Base-by-base conservation (phyloP, 2,888 invertebrate genomes). In the Pilophorus perplexus region DNA sequence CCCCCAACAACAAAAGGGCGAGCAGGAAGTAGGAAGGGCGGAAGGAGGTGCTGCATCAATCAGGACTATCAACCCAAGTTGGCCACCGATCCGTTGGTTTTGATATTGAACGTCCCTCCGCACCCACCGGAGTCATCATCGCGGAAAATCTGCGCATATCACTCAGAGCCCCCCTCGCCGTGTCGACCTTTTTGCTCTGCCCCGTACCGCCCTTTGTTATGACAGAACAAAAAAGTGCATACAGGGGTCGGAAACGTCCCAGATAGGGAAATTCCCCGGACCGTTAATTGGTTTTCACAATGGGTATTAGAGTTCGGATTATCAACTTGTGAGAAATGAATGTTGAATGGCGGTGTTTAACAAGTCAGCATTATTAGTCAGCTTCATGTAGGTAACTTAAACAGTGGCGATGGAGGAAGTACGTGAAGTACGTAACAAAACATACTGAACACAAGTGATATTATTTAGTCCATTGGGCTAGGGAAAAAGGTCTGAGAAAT, bases 1-100 rank as follows among this genome's bases (percentile, higher is more conserved):
- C 1, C n/a, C 28, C 52, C 27, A 1, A 23, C 40, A 59, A 42
- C 42, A 59, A 59, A 54, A 59, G 44, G 59, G 22, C n/a, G 25
- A 20, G 42, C 59, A 59, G 59, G 59, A 59, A 59, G 59, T 20
- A 42, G 23, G 23, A 44, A 59, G 44, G 59, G 59, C 59, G 59
- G 59, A 59, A 59, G 59, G 59, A 59, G 59, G 18, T 59, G 59
- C 40, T 42, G 59, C 59, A 59, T 59, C 59, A 59, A 59, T 59
- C 59, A 59, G 59, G 59, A 25, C 42, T 40, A 59, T 59, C 59
- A 25, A 16, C 22, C 38, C 40, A 40, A 59, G 40, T 59, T 59
- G 59, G 59, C 18, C 25, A n/a, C 48, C 59, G 40, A 38, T 55
- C 38, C 38, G 40, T 23, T 12, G 22, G 55, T 38, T 55, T 42